phyloP scores from a whole-genome alignment of 2,888 invertebrate species.

The Empis livida region DNA sequence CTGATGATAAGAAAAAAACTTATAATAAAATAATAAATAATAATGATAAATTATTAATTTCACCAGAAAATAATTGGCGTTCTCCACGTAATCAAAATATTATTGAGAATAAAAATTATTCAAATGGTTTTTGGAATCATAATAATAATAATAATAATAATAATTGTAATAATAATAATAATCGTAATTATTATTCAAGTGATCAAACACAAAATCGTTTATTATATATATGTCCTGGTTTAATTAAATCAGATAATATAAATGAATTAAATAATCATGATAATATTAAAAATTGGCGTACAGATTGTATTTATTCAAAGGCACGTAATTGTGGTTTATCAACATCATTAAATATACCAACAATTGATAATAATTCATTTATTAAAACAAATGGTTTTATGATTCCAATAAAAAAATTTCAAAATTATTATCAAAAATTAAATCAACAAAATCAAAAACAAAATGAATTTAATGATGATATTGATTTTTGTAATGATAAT shows the following conservation, averaged over 20 bases:
- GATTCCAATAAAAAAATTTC: too few species aligned
- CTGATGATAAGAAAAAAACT: too few species aligned
- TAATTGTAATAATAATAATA: conserved; percentile 5
- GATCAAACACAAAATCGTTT: conserved; percentile 4
- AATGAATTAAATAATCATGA: background rate
- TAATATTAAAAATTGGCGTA: conserved; percentile 27
- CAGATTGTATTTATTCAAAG: conserved; percentile 25
- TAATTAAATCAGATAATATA: too few species aligned
- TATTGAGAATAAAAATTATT: too few species aligned
- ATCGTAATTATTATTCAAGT: conserved; percentile 11
- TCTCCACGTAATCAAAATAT: too few species aligned
- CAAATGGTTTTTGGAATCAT: too few species aligned
- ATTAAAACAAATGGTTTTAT: too few species aligned
- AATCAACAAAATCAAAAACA: background rate
- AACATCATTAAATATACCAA: background rate
- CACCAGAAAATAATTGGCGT: too few species aligned
- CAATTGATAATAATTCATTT: background rate
- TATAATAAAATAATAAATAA: too few species aligned
- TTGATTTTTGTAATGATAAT: background rate
- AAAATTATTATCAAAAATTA: too few species aligned
- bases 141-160: conserved; percentile 6
- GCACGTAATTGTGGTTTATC: conserved; percentile 1
- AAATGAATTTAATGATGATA: background rate
- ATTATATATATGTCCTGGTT: too few species aligned
- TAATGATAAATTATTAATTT: too few species aligned